Conservation (phyloP, 1,140 invertebrate species). For the Monochamus saltuarius region DNA sequence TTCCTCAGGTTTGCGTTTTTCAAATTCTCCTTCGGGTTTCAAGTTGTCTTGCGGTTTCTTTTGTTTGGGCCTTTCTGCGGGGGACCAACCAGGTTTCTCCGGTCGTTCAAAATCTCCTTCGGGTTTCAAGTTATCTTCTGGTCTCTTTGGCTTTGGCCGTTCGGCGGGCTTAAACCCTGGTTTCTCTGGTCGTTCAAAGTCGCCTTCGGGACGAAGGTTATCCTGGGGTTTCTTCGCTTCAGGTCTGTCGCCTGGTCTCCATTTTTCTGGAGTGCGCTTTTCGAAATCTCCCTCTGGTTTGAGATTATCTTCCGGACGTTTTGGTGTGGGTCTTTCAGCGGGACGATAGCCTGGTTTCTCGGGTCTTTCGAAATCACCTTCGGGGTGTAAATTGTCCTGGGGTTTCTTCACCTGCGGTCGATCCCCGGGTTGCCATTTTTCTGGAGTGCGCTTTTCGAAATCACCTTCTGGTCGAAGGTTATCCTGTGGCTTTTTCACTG, state of each 20-base stretch:
- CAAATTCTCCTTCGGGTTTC: conserved; percentile 57
- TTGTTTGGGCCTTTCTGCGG: conserved; percentile 59
- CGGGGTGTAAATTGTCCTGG: conserved; percentile 61
- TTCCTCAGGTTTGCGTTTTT: conserved; percentile 38
- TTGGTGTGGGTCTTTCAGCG: conserved; percentile 57
- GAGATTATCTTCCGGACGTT: conserved; percentile 58
- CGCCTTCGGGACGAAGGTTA: conserved; percentile 56
- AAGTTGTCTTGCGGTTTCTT: conserved; percentile 59
- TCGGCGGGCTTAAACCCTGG: conserved; percentile 49
- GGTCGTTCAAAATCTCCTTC: conserved; percentile 53
- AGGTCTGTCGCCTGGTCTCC: conserved; percentile 44
- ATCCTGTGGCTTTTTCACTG: conserved; percentile 54
- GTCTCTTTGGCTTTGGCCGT: conserved; percentile 48
- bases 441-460: conserved; percentile 55
- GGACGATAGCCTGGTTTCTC: conserved; percentile 61
- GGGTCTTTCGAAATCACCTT: conserved; percentile 59
- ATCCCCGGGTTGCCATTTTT: conserved; percentile 48
- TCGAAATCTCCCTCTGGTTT: conserved; percentile 61
- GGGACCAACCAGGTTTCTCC: conserved; percentile 34
- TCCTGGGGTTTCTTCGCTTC: conserved; percentile 55
- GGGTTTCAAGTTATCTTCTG: conserved; percentile 53
- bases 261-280: conserved; percentile 42
- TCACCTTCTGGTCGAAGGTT: conserved; percentile 59
- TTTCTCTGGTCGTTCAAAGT: conserved; percentile 47
- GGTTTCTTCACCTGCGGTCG: conserved; percentile 49